phyloP scores from a whole-genome alignment of 1,140 invertebrate genomes.

The Drosophila mayri region DNA sequence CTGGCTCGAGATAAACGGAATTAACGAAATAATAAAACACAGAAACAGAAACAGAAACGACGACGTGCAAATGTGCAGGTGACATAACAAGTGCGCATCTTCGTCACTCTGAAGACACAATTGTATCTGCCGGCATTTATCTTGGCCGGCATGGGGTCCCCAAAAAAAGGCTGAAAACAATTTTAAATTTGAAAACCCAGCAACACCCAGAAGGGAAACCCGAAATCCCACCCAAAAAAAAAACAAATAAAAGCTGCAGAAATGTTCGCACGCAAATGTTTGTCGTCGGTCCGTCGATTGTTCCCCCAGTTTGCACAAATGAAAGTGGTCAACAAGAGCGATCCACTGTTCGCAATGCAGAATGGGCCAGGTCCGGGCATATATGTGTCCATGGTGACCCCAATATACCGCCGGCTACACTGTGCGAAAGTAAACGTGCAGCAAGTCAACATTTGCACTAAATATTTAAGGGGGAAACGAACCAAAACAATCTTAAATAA shows the following conservation, averaged over 20 bases:
- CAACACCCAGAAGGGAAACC: slow-evolving; percentile 9
- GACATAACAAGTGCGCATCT: slow-evolving; percentile 66
- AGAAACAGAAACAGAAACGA: background rate
- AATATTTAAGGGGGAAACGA: background rate
- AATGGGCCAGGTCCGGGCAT: slow-evolving; percentile 10
- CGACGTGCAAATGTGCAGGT: slow-evolving; percentile 73
- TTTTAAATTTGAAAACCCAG: background rate
- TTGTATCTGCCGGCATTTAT: slow-evolving; percentile 75
- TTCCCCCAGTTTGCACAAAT: slow-evolving; percentile 34
- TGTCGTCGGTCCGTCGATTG: slow-evolving; percentile 41
- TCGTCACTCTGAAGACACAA: slow-evolving; percentile 64
- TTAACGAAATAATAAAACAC: slow-evolving; percentile 33
- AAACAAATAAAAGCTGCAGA: slow-evolving; percentile 4
- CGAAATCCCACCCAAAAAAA: slow-evolving; percentile 24
- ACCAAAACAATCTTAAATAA: background rate
- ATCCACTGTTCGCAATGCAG: slow-evolving; percentile 43
- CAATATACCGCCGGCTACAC: slow-evolving; percentile 18
- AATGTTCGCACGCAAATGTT: slow-evolving; percentile 68
- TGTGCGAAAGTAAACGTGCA: slow-evolving; percentile 27
- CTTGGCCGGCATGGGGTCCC: slow-evolving; percentile 14
- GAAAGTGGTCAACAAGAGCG: slow-evolving; percentile 54
- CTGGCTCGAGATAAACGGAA: slow-evolving; percentile 39
- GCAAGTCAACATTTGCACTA: slow-evolving; percentile 21
- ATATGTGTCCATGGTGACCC: slow-evolving; percentile 6
- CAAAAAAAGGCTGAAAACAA: background rate